Conservation (phyloP, 2,888 invertebrate genomes). For the Drosophila kuntzei region DNA sequence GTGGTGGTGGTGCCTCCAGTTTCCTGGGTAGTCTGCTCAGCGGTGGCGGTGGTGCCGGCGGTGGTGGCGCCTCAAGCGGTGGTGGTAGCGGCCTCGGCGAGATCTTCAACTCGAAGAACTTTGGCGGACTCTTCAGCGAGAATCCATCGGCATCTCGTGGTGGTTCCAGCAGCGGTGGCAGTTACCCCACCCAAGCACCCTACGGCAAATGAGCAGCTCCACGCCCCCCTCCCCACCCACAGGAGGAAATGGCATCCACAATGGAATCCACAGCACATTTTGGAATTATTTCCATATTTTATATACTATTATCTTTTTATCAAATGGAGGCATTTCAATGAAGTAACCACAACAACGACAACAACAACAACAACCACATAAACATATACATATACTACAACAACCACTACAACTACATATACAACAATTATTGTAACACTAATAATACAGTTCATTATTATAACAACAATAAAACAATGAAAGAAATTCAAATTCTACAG, state of each 20-base stretch:
- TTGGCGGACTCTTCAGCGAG: constrained; percentile 85
- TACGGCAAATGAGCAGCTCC: constrained; percentile 57
- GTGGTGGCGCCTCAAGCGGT: constrained; percentile 45
- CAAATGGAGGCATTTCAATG: constrained; percentile 59
- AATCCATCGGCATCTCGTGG: constrained; percentile 75
- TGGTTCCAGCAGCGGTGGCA: constrained; percentile 50
- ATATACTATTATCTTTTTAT: constrained; percentile 25
- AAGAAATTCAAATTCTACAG: constrained; percentile 29
- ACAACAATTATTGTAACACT: constrained; percentile 28
- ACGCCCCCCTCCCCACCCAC: not conserved
- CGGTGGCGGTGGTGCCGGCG: constrained; percentile 57
- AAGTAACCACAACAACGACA: constrained; percentile 34
- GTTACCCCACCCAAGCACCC: constrained; percentile 84
- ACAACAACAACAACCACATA: constrained; percentile 27
- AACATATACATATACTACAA: constrained; percentile 28
- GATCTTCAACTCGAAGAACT: constrained; percentile 82
- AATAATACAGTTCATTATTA: constrained; percentile 38
- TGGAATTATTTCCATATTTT: constrained; percentile 18
- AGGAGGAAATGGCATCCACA: not conserved
- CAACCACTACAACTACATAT: constrained; percentile 26
- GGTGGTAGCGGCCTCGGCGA: constrained; percentile 77
- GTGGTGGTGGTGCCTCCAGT: constrained; percentile 64
- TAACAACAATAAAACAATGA: constrained; percentile 1
- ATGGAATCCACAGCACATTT: not conserved
- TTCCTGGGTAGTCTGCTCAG: constrained; percentile 72